These are phyloP conservation scores for Heliconius erato DNA, from an alignment of 2,888 invertebrate species.

Conservation along the genomic window DNA sequence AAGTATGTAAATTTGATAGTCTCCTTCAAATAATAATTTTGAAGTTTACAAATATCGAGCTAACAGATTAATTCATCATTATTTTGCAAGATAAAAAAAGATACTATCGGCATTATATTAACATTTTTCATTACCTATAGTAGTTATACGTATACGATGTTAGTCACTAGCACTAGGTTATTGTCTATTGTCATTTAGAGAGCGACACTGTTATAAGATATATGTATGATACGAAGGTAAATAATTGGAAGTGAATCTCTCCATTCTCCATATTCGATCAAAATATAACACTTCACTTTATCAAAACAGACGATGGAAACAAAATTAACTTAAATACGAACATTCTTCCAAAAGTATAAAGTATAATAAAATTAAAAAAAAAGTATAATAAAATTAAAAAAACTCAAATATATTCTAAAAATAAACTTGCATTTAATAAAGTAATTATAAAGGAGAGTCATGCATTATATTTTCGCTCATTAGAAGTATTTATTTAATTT, in stretches of 20 bases:
- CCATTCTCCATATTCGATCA: neutral
- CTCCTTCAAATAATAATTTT: neutral
- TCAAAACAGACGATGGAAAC: neutral
- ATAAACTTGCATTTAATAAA: constrained; percentile 61
- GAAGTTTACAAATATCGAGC: neutral
- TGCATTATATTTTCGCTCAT: constrained; percentile 85
- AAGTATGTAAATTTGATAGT: neutral
- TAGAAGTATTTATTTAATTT: constrained; percentile 86
- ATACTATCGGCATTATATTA: neutral
- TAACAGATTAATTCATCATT: neutral
- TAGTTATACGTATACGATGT: neutral
- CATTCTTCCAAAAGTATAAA: neutral
- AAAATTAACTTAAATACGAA: neutral
- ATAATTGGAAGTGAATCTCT: neutral
- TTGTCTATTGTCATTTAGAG: neutral
- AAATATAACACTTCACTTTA: neutral
- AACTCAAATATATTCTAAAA: neutral
- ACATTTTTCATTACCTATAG: neutral
- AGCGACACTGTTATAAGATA: neutral
- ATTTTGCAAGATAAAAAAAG: no score
- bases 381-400: neutral
- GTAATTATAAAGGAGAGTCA: constrained; percentile 82
- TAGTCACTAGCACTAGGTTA: no score
- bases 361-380: neutral
- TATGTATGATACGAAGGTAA: neutral